Conservation (phyloP, 2,797 vertebrate genomes). For the Enteromius anoplus region DNA sequence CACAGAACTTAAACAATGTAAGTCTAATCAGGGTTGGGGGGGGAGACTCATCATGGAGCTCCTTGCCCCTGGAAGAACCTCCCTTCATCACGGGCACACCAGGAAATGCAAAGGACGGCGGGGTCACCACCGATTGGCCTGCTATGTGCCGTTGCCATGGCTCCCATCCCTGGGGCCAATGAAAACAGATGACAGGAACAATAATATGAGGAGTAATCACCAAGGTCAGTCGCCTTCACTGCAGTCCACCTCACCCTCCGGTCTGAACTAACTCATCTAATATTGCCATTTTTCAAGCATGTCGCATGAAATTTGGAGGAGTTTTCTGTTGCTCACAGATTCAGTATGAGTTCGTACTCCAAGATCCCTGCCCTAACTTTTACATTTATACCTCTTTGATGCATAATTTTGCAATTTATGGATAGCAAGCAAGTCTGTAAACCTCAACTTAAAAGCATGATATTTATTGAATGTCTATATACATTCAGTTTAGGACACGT, state of each 20-base stretch:
- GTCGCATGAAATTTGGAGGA: constrained; percentile 92
- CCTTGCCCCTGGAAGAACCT: constrained; percentile 87
- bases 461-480: background rate
- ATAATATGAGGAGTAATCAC: constrained; percentile 82
- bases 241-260: constrained; percentile 62
- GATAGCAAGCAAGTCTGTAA: constrained; percentile 91
- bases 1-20: constrained; percentile 84
- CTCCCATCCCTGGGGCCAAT: constrained; percentile 90
- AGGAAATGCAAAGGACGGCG: constrained; percentile 92
- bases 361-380: constrained; percentile 88
- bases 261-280: constrained; percentile 82
- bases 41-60: constrained; percentile 92
- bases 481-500: background rate
- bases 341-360: constrained; percentile 87
- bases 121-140: constrained; percentile 89
- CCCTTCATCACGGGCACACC: constrained; percentile 92
- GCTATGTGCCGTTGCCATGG: constrained; percentile 92
- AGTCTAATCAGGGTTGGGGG: constrained; percentile 80
- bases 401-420: constrained; percentile 88
- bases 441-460: constrained; percentile 94
- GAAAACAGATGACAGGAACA: constrained; percentile 92
- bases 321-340: constrained; percentile 86
- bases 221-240: constrained; percentile 74
- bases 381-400: constrained; percentile 91
- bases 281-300: constrained; percentile 84